Conservation (phyloP, 2,113 vertebrate genomes). For the Cyprinodon brontotheroides region DNA sequence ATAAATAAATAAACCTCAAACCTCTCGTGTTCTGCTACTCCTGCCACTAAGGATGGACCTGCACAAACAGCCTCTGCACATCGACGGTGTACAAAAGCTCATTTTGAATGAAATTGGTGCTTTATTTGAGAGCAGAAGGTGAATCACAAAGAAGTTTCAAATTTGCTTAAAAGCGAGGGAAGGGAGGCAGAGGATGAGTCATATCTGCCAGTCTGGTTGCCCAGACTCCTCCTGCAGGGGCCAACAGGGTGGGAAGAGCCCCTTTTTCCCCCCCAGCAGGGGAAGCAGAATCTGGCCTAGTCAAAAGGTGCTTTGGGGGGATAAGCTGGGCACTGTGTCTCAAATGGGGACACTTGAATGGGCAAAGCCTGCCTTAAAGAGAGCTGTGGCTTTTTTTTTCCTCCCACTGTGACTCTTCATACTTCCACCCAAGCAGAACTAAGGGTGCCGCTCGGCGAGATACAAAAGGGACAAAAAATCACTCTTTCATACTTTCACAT, state of each 20-base stretch:
- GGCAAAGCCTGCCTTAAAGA: slow-evolving; percentile 71
- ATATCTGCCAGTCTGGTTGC: slow-evolving; percentile 50
- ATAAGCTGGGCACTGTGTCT: slow-evolving; percentile 69
- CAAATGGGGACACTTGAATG: slow-evolving; percentile 72
- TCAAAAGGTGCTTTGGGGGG: slow-evolving; percentile 64
- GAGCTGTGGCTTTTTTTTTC: slow-evolving; percentile 20
- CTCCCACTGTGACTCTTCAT: slow-evolving; percentile 65
- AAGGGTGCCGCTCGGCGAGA: slow-evolving; percentile 61
- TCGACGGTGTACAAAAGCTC: slow-evolving; percentile 53
- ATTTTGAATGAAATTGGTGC: slow-evolving; percentile 29
- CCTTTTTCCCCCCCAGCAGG: background rate
- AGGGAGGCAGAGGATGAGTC: slow-evolving; percentile 63
- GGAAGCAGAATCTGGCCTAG: slow-evolving; percentile 44
- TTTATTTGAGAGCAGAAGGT: slow-evolving; percentile 43
- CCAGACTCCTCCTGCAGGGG: slow-evolving; percentile 39
- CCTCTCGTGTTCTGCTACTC: slow-evolving; percentile 59
- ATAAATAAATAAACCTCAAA: slow-evolving; percentile 77
- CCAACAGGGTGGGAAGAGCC: slow-evolving; percentile 27
- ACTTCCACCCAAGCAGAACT: slow-evolving; percentile 70
- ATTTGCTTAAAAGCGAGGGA: slow-evolving; percentile 53
- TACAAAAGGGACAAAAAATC: slow-evolving; percentile 65
- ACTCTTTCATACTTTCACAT: slow-evolving; percentile 61
- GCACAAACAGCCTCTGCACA: slow-evolving; percentile 41
- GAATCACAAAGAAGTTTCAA: slow-evolving; percentile 64
- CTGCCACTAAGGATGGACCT: slow-evolving; percentile 47